phyloP scores from a whole-genome alignment of 92 coral and sea anemone genomes.

The Micromussa lordhowensis region DNA sequence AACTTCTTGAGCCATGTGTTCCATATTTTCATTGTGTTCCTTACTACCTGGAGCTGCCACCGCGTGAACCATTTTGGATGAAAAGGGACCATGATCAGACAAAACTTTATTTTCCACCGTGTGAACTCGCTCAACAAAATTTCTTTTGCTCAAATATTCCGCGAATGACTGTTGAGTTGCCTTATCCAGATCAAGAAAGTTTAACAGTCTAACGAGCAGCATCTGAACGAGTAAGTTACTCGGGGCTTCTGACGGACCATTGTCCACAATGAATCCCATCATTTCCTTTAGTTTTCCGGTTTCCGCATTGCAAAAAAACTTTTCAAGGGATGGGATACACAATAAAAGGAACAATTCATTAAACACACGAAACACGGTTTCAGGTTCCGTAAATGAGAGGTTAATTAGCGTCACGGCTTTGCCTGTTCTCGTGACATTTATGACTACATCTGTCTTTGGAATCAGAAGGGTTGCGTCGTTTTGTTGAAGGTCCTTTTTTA shows the following conservation, averaged over 20 bases:
- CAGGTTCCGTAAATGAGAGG: slow-evolving; percentile 49
- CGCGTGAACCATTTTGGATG: slow-evolving; percentile 1
- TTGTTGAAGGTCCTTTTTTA: slow-evolving; percentile 14
- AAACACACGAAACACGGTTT: slow-evolving; percentile 39
- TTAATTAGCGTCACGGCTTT: slow-evolving; percentile 55
- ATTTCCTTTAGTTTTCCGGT: slow-evolving; percentile 36
- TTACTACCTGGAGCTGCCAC: slow-evolving; percentile 39
- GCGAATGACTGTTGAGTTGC: slow-evolving; percentile 39
- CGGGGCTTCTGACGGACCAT: slow-evolving; percentile 41
- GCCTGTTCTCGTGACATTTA: slow-evolving; percentile 53
- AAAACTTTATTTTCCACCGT: slow-evolving; percentile 60
- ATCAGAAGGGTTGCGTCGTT: slow-evolving; percentile 22
- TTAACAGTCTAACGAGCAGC: slow-evolving; percentile 10
- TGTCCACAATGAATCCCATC: slow-evolving; percentile 16
- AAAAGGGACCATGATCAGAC: slow-evolving; percentile 56
- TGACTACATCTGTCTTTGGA: slow-evolving; percentile 33
- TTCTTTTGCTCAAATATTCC: slow-evolving; percentile 55
- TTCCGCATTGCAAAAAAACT: slow-evolving; percentile 25
- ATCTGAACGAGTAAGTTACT: slow-evolving; percentile 9
- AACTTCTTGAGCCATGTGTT: slow-evolving; percentile 27
- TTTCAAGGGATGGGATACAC: slow-evolving; percentile 40
- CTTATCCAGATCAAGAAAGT: slow-evolving; percentile 23
- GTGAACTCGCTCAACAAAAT: slow-evolving; percentile 21
- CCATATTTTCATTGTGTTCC: slow-evolving; percentile 40
- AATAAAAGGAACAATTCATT: slow-evolving; percentile 41